Percentiles rank a stretch among this genome's conserved stretches.
These are phyloP conservation scores for Crioceris asparagi DNA, from an alignment of 2,888 invertebrate genomes.

Conservation along the genomic window DNA sequence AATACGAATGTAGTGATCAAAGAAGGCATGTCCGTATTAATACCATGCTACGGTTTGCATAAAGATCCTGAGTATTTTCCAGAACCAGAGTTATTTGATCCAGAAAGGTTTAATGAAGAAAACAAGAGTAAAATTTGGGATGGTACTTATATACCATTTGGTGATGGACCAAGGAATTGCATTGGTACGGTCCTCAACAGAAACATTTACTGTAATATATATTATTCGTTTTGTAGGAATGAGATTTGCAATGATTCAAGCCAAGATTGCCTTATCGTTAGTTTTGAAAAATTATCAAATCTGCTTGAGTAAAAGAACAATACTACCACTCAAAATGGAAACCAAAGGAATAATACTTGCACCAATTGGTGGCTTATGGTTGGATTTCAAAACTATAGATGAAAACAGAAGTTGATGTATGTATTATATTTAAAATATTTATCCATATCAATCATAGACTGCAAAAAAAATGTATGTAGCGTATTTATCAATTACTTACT, in stretches of 20 bases:
- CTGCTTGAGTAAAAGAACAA: conserved; percentile 30
- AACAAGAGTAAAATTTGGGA: conserved; percentile 38
- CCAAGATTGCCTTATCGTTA: conserved; percentile 42
- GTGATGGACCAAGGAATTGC: conserved; percentile 46
- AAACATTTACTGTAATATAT: background rate
- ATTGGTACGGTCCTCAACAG: conserved; percentile 36
- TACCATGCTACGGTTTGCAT: conserved; percentile 48
- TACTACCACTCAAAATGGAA: conserved; percentile 35
- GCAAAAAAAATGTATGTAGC: no score
- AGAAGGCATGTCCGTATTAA: conserved; percentile 42
- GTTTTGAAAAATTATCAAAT: conserved; percentile 37
- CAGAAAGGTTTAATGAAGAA: conserved; percentile 45
- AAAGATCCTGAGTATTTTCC: conserved; percentile 47
- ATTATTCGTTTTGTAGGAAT: conserved; percentile 35
- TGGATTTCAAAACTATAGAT: conserved; percentile 24
- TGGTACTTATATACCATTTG: conserved; percentile 44
- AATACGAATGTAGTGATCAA: conserved; percentile 40
- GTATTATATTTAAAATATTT: no score
- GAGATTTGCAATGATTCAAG: conserved; percentile 45
- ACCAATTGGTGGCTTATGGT: conserved; percentile 36
- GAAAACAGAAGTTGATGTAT: no score
- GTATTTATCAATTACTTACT: no score
- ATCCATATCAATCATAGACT: no score
- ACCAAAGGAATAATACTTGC: conserved; percentile 34
- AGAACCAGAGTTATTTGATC: conserved; percentile 46